Percentiles rank a stretch among this genome's conserved stretches.
Conservation (phyloP, 2,797 vertebrate species). For the Phrynocephalus forsythii region DNA sequence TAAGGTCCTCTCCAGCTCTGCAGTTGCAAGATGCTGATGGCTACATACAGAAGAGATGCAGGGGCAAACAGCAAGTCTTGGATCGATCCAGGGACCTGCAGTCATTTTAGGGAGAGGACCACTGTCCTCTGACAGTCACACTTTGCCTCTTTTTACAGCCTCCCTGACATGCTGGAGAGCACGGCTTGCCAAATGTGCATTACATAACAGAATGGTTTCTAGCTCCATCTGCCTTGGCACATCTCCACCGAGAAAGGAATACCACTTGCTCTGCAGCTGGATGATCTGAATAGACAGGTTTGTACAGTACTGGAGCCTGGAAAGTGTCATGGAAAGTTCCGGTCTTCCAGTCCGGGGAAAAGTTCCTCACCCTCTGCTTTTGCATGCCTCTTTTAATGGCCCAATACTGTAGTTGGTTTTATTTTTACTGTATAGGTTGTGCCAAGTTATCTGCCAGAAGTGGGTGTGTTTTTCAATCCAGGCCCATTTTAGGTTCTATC, state of each 20-base stretch:
- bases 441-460: not conserved
- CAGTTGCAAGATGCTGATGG: too few relatives aligned
- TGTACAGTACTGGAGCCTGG: slow-evolving; percentile 46
- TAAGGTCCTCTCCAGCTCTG: too few relatives aligned
- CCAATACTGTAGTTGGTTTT: not conserved
- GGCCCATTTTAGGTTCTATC: not conserved
- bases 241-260: slow-evolving; percentile 56
- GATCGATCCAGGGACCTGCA: too few relatives aligned
- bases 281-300: not conserved
- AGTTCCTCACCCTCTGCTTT: slow-evolving; percentile 20
- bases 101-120: not conserved
- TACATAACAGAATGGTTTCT: slow-evolving; percentile 49
- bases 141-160: not conserved
- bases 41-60: too few relatives aligned
- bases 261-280: slow-evolving; percentile 11
- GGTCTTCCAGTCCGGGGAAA: slow-evolving; percentile 36
- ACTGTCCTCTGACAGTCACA: not conserved
- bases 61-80: too few relatives aligned
- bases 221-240: slow-evolving; percentile 46
- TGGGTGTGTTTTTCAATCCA: not conserved
- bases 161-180: slow-evolving; percentile 42
- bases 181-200: slow-evolving; percentile 45
- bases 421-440: slow-evolving; percentile 2
- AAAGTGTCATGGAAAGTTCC: slow-evolving; percentile 57
- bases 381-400: slow-evolving; percentile 20